Percentiles rank a stretch among this genome's conserved stretches.
These are phyloP conservation scores for Scomber japonicus DNA, from an alignment of 2,113 vertebrate species.

Conservation along the genomic window DNA sequence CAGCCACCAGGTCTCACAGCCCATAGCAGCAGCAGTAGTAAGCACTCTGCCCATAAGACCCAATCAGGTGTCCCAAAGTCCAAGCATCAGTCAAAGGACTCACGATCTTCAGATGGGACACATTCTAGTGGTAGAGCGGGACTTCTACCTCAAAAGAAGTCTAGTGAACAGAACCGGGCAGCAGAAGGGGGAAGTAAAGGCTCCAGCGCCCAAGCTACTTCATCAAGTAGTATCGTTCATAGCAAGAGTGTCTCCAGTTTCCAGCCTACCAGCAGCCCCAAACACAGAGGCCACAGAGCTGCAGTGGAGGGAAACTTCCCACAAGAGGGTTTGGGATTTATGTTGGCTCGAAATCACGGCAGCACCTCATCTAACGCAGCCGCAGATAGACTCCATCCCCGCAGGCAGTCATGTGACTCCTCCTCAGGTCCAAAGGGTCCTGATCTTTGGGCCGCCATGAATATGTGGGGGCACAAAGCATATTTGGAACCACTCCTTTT, in stretches of 20 bases:
- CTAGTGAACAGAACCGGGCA: slow-evolving; percentile 43
- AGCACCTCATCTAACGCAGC: slow-evolving; percentile 56
- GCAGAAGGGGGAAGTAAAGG: slow-evolving; percentile 58
- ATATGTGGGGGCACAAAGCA: slow-evolving; percentile 76
- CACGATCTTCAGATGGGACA: slow-evolving; percentile 40
- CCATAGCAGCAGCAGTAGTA: slow-evolving; percentile 43
- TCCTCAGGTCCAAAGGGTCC: slow-evolving; percentile 64
- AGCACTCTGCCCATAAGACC: slow-evolving; percentile 50
- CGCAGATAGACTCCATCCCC: slow-evolving; percentile 55
- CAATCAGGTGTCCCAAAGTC: slow-evolving; percentile 56
- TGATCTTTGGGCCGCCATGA: slow-evolving; percentile 79
- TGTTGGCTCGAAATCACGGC: slow-evolving; percentile 85
- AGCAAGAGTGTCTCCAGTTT: slow-evolving; percentile 39
- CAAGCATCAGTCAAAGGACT: slow-evolving; percentile 67
- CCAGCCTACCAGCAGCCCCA: slow-evolving; percentile 57
- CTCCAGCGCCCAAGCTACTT: slow-evolving; percentile 30
- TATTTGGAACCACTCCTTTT: slow-evolving; percentile 73
- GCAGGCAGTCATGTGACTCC: slow-evolving; percentile 70
- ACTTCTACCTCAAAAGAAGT: slow-evolving; percentile 61
- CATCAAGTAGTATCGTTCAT: slow-evolving; percentile 39
- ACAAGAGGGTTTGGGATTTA: slow-evolving; percentile 81
- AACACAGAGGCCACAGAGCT: slow-evolving; percentile 77
- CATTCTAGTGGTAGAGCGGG: slow-evolving; percentile 41
- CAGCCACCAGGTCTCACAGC: slow-evolving; percentile 81
- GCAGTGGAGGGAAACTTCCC: slow-evolving; percentile 84